A percentile compares a stretch with the other conserved stretches of the same genome.
phyloP scores from a whole-genome alignment of 1,140 invertebrate genomes.

The Megalopta genalis region DNA sequence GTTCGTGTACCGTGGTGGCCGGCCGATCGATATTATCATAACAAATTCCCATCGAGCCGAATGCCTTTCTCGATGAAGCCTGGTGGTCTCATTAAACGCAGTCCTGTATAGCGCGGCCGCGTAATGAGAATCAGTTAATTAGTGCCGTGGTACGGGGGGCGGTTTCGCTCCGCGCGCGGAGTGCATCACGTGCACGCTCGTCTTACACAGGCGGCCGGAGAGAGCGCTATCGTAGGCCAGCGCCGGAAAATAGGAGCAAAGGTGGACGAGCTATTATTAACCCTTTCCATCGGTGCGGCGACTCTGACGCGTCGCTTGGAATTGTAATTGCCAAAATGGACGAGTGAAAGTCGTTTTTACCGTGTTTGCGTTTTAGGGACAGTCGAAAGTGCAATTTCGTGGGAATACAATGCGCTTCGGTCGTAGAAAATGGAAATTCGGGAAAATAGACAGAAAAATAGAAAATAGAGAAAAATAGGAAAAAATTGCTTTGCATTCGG shows the following conservation, averaged over 20 bases:
- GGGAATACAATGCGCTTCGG: too few species aligned
- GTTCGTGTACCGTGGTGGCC: conserved; percentile 24
- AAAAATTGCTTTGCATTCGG: too few species aligned
- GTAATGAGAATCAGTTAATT: conserved; percentile 79
- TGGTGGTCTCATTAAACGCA: conserved; percentile 77
- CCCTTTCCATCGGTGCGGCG: too few species aligned
- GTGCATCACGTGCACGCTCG: conserved; percentile 50
- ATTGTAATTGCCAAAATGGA: too few species aligned
- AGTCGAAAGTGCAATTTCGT: too few species aligned
- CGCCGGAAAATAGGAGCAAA: not conserved
- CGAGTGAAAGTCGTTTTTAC: too few species aligned
- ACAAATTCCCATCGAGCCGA: conserved; percentile 49
- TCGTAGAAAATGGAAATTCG: too few species aligned
- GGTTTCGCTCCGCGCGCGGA: conserved; percentile 54
- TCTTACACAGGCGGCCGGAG: conserved; percentile 38
- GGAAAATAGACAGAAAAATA: too few species aligned
- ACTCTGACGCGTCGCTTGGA: too few species aligned
- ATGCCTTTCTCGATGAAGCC: conserved; percentile 54
- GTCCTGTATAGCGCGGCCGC: conserved; percentile 68
- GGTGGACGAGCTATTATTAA: not conserved
- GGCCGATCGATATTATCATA: conserved; percentile 49
- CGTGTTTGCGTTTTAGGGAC: too few species aligned
- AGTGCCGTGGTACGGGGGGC: conserved; percentile 64
- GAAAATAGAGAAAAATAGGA: too few species aligned
- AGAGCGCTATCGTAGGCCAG: conserved; percentile 11